Evolutionary conservation across 2,888 invertebrate species (phyloP).

Genomic region (Stenoptilia bipunctidactyla): DNA sequence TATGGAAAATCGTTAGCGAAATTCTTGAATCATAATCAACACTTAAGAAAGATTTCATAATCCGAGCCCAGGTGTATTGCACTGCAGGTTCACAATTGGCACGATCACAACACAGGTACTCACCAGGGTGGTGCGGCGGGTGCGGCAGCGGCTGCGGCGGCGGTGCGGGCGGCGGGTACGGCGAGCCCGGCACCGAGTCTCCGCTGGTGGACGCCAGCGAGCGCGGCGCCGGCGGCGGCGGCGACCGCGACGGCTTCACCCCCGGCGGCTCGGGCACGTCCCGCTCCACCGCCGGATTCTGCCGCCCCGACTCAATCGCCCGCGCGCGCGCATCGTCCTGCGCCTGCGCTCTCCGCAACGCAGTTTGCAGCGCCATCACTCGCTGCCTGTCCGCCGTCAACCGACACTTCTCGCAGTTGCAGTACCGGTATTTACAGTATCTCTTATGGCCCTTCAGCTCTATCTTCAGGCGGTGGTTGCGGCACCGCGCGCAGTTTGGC

Average conservation of each 20-base stretch:
- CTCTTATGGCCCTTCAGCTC: conserved; percentile 93
- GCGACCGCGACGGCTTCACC: conserved; percentile 57
- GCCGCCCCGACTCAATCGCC: conserved; percentile 48
- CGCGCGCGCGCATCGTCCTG: conserved; percentile 82
- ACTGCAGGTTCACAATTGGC: too few relatives aligned
- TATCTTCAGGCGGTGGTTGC: conserved; percentile 91
- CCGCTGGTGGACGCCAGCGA: conserved; percentile 51
- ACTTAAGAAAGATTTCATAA: too few relatives aligned
- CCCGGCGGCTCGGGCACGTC: conserved; percentile 59
- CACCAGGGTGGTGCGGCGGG: conserved; percentile 61
- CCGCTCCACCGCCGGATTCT: conserved; percentile 44
- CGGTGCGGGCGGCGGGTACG: conserved; percentile 48
- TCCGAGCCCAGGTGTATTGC: too few relatives aligned
- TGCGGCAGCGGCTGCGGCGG: conserved; percentile 73
- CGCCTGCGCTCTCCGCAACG: conserved; percentile 84
- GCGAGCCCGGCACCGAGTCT: conserved; percentile 56
- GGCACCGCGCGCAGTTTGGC: conserved; percentile 92
- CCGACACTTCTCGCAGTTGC: conserved; percentile 88
- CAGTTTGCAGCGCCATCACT: conserved; percentile 92
- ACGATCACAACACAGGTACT: too few relatives aligned
- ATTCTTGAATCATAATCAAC: too few relatives aligned
- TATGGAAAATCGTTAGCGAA: too few relatives aligned
- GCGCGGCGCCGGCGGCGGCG: conserved; percentile 39
- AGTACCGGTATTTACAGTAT: conserved; percentile 88
- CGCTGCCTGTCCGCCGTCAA: conserved; percentile 88